These are phyloP conservation scores for Steromphala cineraria DNA, from an alignment of 2,888 invertebrate genomes.

Conservation along the genomic window DNA sequence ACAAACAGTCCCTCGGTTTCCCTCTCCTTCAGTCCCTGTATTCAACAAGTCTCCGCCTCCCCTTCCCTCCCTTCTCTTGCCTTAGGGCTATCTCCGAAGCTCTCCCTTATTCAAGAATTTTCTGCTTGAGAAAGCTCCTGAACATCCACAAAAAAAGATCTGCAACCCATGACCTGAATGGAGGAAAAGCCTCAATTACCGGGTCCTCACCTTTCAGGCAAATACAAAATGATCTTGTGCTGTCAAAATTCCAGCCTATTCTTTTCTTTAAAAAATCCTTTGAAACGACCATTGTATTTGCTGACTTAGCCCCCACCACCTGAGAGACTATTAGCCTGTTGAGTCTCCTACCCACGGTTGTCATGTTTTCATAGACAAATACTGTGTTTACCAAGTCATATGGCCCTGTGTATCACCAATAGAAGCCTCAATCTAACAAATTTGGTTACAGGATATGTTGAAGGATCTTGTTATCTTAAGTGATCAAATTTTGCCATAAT, in stretches of 20 bases:
- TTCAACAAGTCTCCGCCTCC: neutral
- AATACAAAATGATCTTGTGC: neutral
- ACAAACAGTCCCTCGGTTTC: neutral
- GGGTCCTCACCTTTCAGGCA: neutral
- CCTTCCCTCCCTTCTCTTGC: neutral
- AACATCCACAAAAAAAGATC: neutral
- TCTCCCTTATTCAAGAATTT: neutral
- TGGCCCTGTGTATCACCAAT: neutral
- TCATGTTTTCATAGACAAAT: neutral
- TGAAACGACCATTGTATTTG: neutral
- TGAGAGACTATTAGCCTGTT: neutral
- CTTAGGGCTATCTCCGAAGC: neutral
- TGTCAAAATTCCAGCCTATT: constrained; percentile 10
- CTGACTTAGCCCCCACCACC: neutral
- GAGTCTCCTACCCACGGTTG: neutral
- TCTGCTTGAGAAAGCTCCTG: neutral
- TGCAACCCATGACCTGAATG: neutral
- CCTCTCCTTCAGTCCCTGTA: neutral
- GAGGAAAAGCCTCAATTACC: neutral
- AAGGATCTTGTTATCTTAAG: neutral
- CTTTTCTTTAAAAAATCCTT: neutral
- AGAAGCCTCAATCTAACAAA: neutral
- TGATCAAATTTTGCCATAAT: neutral
- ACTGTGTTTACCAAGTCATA: neutral
- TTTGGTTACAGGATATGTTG: neutral